phyloP scores from a whole-genome alignment of 1,140 invertebrate species.

The Macrobrachium rosenbergii region DNA sequence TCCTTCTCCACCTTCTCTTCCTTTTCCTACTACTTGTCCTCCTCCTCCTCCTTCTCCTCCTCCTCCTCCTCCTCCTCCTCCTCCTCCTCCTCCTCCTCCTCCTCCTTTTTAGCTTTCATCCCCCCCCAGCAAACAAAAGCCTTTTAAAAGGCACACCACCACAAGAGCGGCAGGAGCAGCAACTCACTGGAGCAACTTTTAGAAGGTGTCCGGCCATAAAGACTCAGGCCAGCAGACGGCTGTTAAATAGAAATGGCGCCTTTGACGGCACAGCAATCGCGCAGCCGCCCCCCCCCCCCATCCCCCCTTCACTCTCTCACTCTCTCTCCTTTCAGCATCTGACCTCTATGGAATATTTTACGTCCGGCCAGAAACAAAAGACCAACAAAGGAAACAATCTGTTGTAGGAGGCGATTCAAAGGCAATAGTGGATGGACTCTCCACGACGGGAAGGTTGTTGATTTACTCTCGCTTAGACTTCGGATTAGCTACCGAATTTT shows the following conservation, averaged over 20 bases:
- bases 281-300: background rate
- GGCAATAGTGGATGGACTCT: too few species aligned
- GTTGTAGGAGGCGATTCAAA: background rate
- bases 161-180: too few species aligned
- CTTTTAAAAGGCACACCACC: too few species aligned
- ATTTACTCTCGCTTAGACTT: background rate
- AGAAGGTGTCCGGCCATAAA: too few species aligned
- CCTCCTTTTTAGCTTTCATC: background rate
- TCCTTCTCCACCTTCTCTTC: too few species aligned
- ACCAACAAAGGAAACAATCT: background rate
- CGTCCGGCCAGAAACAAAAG: background rate
- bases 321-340: background rate
- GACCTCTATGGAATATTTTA: conserved; percentile 25
- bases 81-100: too few species aligned
- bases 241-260: conserved; percentile 2
- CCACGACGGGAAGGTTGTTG: background rate
- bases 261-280: background rate
- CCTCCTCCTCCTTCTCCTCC: too few species aligned
- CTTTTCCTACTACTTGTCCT: too few species aligned
- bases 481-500: conserved; percentile 24
- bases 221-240: background rate
- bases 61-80: too few species aligned
- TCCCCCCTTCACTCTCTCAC: background rate
- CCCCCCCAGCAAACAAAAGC: too few species aligned
- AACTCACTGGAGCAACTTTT: too few species aligned